Base-by-base conservation (phyloP, 2,797 vertebrate species). In the Mus spretus region DNA sequence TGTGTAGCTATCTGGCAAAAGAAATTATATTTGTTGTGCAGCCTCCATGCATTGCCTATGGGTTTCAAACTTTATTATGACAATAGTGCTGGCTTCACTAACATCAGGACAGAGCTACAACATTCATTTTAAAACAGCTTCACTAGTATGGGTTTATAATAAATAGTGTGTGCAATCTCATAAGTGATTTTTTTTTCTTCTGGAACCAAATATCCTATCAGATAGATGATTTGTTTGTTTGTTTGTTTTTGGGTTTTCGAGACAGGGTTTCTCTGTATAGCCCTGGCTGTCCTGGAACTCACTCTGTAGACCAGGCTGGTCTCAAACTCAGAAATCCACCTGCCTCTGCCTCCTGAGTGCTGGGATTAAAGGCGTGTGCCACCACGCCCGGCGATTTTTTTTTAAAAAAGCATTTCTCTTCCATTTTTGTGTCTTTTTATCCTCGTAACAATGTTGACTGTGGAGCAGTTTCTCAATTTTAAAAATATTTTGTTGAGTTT, bases 111-210 rank as follows among this genome's bases (percentile, higher is more conserved):
- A 53, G 57, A 20, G 13, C 37, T 89, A 50, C 40, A 44, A 31
- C 59, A 11, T 57, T 57, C 50, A 55, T 72, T 70, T 72, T 72
- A 26, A 87, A 74, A 63, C 10, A 37, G 20, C 10, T 37, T 47
- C 74, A 22, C 28, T 63, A 57, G 55, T 37, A 84, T 19, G 20
- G 20, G 57, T 50, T 50, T 50, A 63, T 77, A 15, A 12, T 37
- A 84, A 72, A 63, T 20, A 65, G 55, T 77, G 13, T 77, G 34
- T 28, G 40, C 13, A 77, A 53, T 40, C 53, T 77, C 40, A 5
- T 70, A 91, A 72, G 44, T 75, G 59, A 74, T 84, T 84, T 84
- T 84, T 84, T 92, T 92, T 44, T 14, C 59, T 85, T 37, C 57
- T 53, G 24, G 81, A 77, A 61, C 57, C 31, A 61, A 84, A 37